A percentile compares a stretch with the other conserved stretches of the same genome.
Conservation (phyloP, 2,797 vertebrate species). For the Sternarchorhynchus goeldii region DNA sequence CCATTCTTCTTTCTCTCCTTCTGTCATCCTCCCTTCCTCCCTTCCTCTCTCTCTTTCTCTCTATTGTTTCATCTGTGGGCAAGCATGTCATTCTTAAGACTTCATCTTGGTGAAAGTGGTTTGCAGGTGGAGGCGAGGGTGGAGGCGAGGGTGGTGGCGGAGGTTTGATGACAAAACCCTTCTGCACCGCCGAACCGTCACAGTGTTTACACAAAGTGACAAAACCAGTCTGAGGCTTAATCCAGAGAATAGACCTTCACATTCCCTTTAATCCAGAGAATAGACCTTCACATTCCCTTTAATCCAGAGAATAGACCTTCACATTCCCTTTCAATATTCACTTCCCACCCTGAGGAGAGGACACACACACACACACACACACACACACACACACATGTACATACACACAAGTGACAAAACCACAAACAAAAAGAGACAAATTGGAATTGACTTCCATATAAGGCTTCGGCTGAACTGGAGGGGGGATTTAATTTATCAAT, state of each 20-base stretch:
- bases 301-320: constrained; percentile 66
- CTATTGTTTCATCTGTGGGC: constrained; percentile 20
- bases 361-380: constrained; percentile 43
- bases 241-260: constrained; percentile 53
- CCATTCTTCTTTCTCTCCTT: neutral
- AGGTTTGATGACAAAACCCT: constrained; percentile 66
- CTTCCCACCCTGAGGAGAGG: constrained; percentile 40
- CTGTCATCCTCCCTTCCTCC: constrained; percentile 6
- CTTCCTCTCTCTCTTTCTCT: constrained; percentile 8
- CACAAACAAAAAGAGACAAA: constrained; percentile 44
- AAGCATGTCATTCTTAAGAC: constrained; percentile 16
- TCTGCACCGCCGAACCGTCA: constrained; percentile 50
- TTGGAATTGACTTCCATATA: constrained; percentile 52
- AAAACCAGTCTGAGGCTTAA: constrained; percentile 69
- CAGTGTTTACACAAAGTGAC: constrained; percentile 65
- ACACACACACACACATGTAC: constrained; percentile 43
- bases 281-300: constrained; percentile 59
- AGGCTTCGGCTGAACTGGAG: constrained; percentile 44
- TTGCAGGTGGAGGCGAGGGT: constrained; percentile 9
- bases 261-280: too few species aligned
- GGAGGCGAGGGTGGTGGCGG: constrained; percentile 28
- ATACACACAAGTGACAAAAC: constrained; percentile 39
- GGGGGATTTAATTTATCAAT: constrained; percentile 44
- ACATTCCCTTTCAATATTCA: constrained; percentile 65
- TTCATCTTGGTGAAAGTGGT: constrained; percentile 31